phyloP scores from a whole-genome alignment of 2,797 vertebrate species.

The Dipus sagitta region DNA sequence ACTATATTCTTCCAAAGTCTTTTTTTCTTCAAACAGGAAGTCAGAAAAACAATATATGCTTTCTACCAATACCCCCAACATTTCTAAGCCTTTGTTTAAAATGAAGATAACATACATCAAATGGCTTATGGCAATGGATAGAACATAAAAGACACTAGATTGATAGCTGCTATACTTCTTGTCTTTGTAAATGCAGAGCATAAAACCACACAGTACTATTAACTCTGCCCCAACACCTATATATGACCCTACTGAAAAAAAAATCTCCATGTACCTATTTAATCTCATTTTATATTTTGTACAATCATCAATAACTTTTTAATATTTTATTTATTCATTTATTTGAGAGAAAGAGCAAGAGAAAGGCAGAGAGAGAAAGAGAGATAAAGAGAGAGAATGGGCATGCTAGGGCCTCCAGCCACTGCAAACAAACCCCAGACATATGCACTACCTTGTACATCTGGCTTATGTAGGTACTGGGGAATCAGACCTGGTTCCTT shows the following conservation, averaged over 20 bases:
- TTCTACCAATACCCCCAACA: conserved; percentile 2
- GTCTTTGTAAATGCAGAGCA: not conserved
- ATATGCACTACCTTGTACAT: too few species aligned
- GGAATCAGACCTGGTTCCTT: too few species aligned
- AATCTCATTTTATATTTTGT: conserved; percentile 14
- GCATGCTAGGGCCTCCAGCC: too few species aligned
- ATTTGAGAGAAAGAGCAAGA: too few species aligned
- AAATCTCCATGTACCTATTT: conserved; percentile 10
- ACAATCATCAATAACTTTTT: not conserved
- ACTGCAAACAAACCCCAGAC: too few species aligned
- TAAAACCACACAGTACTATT: not conserved
- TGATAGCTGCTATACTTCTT: not conserved
- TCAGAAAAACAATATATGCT: not conserved
- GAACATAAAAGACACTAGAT: not conserved
- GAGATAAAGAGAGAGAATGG: too few species aligned
- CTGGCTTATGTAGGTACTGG: too few species aligned
- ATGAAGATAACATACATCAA: conserved; percentile 30
- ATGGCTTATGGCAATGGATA: not conserved
- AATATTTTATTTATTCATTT: too few species aligned
- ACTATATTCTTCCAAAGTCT: not conserved
- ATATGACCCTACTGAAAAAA: not conserved
- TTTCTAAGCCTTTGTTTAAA: not conserved
- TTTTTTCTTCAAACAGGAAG: not conserved
- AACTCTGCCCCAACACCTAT: not conserved
- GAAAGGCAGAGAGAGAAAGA: too few species aligned